phyloP scores from a whole-genome alignment of 2,113 vertebrate genomes.

The Pitta sordida region DNA sequence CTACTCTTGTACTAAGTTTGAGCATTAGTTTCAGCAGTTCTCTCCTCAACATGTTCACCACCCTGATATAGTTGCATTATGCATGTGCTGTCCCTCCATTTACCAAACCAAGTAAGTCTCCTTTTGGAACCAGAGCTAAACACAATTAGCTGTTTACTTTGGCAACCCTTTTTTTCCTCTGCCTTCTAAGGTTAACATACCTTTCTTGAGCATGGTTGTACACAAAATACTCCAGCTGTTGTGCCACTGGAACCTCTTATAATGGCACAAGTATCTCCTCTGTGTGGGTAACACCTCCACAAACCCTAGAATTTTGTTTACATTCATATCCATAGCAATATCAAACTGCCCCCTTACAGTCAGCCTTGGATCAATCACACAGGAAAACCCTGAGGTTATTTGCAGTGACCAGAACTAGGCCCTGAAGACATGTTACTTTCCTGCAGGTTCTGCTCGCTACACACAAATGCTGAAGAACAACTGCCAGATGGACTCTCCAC shows the following conservation, averaged over 20 bases:
- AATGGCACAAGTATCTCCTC: not conserved
- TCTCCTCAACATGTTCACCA: accelerated
- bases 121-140: not conserved
- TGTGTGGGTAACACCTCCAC: not conserved
- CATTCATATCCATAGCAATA: not conserved
- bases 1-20: not conserved
- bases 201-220: not conserved
- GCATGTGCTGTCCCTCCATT: not conserved
- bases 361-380: not conserved
- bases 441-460: not conserved
- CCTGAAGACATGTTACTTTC: not conserved
- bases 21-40: not conserved
- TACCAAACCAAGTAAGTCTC: not conserved
- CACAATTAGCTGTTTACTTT: not conserved
- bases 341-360: not conserved
- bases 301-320: not conserved
- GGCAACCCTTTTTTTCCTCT: not conserved
- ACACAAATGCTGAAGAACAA: not conserved
- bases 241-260: not conserved
- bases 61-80: not conserved
- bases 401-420: not conserved
- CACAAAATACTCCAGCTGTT: not conserved
- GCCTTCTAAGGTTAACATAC: not conserved
- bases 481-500: not conserved
- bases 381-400: not conserved